Conservation (phyloP, 2,888 invertebrate species). For the Diaperis boleti region DNA sequence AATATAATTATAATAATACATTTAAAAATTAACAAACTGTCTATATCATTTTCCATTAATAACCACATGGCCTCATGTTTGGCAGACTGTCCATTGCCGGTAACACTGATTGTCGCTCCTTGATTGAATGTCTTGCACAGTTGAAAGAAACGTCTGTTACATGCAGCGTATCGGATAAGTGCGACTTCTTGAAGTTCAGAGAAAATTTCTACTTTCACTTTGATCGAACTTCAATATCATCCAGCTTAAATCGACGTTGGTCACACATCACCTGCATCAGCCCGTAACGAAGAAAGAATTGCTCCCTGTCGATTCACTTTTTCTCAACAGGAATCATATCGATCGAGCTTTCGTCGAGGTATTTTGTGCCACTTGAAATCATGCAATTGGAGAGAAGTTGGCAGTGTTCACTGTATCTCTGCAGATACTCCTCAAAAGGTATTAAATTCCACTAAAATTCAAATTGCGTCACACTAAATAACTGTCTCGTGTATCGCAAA, state of each 20-base stretch:
- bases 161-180: background rate
- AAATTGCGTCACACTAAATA: conserved; percentile 44
- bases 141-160: background rate
- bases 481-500: conserved; percentile 37
- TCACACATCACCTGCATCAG: background rate
- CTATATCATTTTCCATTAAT: too few relatives aligned
- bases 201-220: background rate
- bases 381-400: conserved; percentile 23
- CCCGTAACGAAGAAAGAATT: background rate
- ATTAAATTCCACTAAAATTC: conserved; percentile 50
- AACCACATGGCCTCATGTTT: too few relatives aligned
- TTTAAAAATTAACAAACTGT: too few relatives aligned
- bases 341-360: background rate
- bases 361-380: conserved; percentile 11
- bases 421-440: conserved; percentile 36
- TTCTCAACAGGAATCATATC: conserved; percentile 3
- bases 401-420: conserved; percentile 27
- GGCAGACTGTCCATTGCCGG: too few relatives aligned
- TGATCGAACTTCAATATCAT: background rate
- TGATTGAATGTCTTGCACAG: background rate
- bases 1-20: too few relatives aligned
- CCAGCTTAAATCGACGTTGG: background rate
- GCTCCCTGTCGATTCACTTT: conserved; percentile 2
- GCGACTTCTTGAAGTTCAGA: background rate
- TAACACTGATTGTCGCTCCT: too few relatives aligned